Conservation (phyloP, 2,888 invertebrate genomes). For the Sycophila texana region DNA sequence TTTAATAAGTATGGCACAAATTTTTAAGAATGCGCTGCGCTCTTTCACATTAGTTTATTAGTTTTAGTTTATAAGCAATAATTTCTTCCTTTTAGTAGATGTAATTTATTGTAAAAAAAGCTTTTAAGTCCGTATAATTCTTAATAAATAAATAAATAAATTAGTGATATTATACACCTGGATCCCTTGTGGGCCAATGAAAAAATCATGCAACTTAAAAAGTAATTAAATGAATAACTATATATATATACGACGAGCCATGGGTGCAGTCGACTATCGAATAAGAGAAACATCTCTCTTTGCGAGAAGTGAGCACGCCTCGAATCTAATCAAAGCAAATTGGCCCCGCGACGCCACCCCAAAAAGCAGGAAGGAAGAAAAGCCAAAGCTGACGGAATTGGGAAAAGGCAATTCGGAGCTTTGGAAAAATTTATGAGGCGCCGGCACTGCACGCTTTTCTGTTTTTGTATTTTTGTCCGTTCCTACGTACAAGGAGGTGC, state of each 20-base stretch:
- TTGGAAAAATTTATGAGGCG: slow-evolving; percentile 29
- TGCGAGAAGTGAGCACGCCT: slow-evolving; percentile 3
- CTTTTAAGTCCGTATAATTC: too few species aligned
- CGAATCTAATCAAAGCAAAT: slow-evolving; percentile 47
- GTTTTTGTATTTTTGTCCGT: not conserved
- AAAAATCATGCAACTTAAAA: slow-evolving; percentile 1
- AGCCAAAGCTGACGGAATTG: slow-evolving; percentile 27
- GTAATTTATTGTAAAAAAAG: too few species aligned
- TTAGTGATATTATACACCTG: too few species aligned
- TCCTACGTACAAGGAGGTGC: not conserved
- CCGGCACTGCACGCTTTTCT: not conserved
- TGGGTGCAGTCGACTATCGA: slow-evolving; percentile 23
- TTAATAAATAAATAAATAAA: too few species aligned
- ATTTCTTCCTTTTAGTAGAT: too few species aligned
- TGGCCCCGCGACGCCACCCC: slow-evolving; percentile 17
- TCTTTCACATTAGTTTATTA: too few species aligned
- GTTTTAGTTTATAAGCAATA: too few species aligned
- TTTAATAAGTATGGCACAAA: too few species aligned
- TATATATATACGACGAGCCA: not conserved
- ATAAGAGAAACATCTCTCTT: slow-evolving; percentile 4
- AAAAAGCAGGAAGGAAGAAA: not conserved
- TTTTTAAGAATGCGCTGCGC: too few species aligned
- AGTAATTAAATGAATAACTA: not conserved
- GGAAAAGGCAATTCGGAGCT: slow-evolving; percentile 17
- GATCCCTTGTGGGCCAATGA: too few species aligned